phyloP scores from a whole-genome alignment of 2,797 vertebrate genomes.

The Momotus momota region DNA sequence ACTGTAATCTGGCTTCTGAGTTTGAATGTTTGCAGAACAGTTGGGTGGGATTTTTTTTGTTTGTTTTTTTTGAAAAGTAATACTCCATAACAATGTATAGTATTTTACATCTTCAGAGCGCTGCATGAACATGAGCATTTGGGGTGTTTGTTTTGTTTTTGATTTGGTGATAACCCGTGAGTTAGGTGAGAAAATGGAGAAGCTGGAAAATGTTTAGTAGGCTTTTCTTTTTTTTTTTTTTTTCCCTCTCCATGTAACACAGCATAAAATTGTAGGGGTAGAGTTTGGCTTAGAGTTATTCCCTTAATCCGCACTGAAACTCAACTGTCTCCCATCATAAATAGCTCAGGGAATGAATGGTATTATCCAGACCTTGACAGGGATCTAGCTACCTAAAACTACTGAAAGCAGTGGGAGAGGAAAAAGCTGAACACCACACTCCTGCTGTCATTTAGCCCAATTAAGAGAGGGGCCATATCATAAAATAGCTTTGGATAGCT shows the following conservation, averaged over 20 bases:
- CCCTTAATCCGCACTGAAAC: neutral
- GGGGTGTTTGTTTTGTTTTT: constrained; percentile 20
- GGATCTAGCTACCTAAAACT: neutral
- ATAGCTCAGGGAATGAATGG: neutral
- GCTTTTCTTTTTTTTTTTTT: neutral
- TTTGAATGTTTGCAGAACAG: constrained; percentile 38
- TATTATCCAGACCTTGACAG: neutral
- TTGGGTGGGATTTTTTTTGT: neutral
- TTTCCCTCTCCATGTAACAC: neutral
- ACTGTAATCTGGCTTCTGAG: constrained; percentile 45
- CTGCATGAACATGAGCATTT: constrained; percentile 33
- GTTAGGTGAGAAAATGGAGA: constrained; percentile 2
- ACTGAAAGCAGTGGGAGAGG: neutral
- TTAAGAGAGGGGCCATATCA: neutral
- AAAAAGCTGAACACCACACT: neutral
- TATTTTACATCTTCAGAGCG: constrained; percentile 47
- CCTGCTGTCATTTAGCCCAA: neutral
- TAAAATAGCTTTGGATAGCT: neutral
- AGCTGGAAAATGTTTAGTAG: neutral
- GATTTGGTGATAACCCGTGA: neutral
- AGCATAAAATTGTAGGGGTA: neutral
- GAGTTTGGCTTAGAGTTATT: neutral
- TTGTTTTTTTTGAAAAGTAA: constrained; percentile 31
- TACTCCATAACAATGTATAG: neutral
- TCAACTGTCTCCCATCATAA: neutral